Base-by-base conservation (phyloP, 2,888 invertebrate species). In the Agrochola circellaris region DNA sequence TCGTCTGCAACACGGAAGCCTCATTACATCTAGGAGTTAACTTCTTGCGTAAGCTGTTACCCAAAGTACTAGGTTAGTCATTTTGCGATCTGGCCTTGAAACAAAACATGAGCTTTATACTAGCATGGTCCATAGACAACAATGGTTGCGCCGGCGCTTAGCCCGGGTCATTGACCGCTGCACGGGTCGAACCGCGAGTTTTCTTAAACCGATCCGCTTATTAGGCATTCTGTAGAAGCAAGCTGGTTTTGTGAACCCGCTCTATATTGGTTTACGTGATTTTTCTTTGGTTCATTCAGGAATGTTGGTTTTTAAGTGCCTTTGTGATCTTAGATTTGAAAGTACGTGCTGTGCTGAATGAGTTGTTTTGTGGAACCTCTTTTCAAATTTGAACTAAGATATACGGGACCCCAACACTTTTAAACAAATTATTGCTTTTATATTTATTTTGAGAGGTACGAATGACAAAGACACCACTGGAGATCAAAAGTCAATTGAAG, bases 191-290 rank as follows among this genome's bases (percentile, higher is more conserved):
- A 93, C 93, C 93, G 94, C 93, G 94, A 93, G 94, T 94, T 95
- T 95, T 95, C 95, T 95, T 95, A 95, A 95, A 95, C 93, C 93
- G 94, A 95, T 95, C 94, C 92, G 93, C 95, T 94, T 95, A 95
- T 95, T 95, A 95, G 94, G 95, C 93, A 95, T 94, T 95, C 93
- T 93, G 91, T 92, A 92, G 92, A 79, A 77, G 77, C 80, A 73
- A 93, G 90, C 92, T 85, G 83, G 90, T 90, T 91, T 90, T 87
- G 89, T 90, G 87, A 89, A 87, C 87, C 84, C 83, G 81, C 80
- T 87, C 91, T 92, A 92, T 92, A 92, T 92, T 89, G 87, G 90
- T 91, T 91, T 91, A 89, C 89, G 87, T 89, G 88, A 88, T 77
- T 82, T 84, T 87, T 85, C 87, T 76, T 58, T 38, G 48, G 66